Evolutionary conservation across 2,888 invertebrate genomes (phyloP), one percentile per base, ranked within the genome.

Genomic region (Cheilosia urbana): DNA sequence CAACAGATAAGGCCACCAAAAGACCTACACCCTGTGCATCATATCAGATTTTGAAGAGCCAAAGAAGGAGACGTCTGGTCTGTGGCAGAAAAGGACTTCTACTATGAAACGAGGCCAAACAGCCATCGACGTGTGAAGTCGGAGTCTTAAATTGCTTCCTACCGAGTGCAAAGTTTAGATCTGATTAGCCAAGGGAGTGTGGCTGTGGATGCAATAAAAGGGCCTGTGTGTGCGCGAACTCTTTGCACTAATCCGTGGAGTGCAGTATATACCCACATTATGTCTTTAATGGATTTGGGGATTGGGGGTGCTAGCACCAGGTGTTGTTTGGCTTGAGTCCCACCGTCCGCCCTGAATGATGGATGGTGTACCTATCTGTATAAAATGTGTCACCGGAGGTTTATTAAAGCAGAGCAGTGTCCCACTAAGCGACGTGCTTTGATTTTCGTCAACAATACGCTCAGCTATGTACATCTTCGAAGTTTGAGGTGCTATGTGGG

Each of bases 151-250:
- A 84, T 84, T 80, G 80, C 80, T 85, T 85, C 80, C 80, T 84
- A 65, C 47, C 71, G 72, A 84, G 80, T 76, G 76, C 84, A 85
- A 76, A 80, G 84, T 80, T 80, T 80, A 85, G 84, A 85, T 85
- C 84, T 85, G 84, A 85, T 85, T 80, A 80, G 55, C 42, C 66
- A 66, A 80, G 79, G 75, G 80, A 76, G 76, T 71, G 75, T 76
- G 71, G 71, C 71, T 71, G 75, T 76, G 71, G 71, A 76, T 80
- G 76, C 80, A 76, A 76, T 62, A 71, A 85, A 85, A 71, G 84
- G 80, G 75, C 51, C 60, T 76, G 68, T 42, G 57, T 63, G 19
- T 51, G 40, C 42, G 47, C 66, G 37, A 65, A 34, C 73, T 57
- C 55, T 69, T 72, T 71, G 47, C 24, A 55, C 65, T 37, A 69